Conservation (phyloP, 2,797 vertebrate genomes). For the Poecilia picta region DNA sequence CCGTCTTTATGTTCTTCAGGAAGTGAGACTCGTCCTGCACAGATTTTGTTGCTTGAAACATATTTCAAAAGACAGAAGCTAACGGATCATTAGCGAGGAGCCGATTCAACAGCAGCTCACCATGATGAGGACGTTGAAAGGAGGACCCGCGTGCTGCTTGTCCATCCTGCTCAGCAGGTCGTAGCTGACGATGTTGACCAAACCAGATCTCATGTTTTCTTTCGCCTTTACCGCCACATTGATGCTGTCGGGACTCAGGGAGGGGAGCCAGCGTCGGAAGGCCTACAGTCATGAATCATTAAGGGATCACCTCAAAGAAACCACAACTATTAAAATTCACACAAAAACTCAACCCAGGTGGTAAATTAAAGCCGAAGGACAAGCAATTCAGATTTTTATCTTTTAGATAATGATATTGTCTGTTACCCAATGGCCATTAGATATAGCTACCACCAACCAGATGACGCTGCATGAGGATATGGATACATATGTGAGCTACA, state of each 20-base stretch:
- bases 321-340: neutral
- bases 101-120: conserved; percentile 78
- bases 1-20: conserved; percentile 95
- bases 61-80: neutral
- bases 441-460: neutral
- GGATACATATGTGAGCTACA: neutral
- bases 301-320: neutral
- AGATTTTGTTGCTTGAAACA: neutral
- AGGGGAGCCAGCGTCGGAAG: conserved; percentile 93
- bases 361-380: neutral
- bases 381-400: neutral
- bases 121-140: conserved; percentile 92
- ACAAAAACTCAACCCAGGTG: neutral
- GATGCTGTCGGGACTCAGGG: conserved; percentile 82
- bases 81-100: neutral
- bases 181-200: conserved; percentile 96
- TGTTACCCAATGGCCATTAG: neutral
- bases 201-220: conserved; percentile 82
- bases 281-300: conserved; percentile 78
- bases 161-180: conserved; percentile 94
- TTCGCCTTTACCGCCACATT: conserved; percentile 91
- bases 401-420: neutral
- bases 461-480: neutral
- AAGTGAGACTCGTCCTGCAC: conserved; percentile 97
- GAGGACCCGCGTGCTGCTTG: conserved; percentile 79